Evolutionary conservation across 2,888 invertebrate genomes (phyloP), one percentile per base, ranked within the genome.

Genomic region (Rhagonycha lutea): DNA sequence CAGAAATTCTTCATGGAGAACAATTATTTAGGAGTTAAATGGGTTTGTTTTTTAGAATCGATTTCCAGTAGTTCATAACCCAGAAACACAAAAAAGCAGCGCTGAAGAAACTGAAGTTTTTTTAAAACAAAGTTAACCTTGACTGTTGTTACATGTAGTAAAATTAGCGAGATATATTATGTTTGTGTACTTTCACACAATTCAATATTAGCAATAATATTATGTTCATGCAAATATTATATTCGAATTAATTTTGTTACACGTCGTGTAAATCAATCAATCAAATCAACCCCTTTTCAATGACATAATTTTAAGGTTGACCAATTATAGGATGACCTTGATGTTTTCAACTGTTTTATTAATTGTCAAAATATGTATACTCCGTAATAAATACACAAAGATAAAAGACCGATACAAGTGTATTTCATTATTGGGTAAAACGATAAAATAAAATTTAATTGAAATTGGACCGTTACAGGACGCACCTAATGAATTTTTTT

Each of bases 301-400:
- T 76, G 72, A 68, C 68, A 74, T 67, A 72, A 76, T 76, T 72
- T 65, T 29, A 61, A 24, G 32, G 61, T 61, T 70, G 61, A 60
- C 74, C 74, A 73, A 76, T 76, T 76, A 73, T 65, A 63, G 61
- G 61, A 61, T 73, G 76, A 76, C 76, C 76, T 76, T 76, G 72
- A 76, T 76, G 69, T 72, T 65, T 68, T 18, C 28, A 63, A 72
- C 65, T 72, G 73, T 29, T 60, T 24, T 26, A 47, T 47, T 47
- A n/a, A 47, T 47, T 47, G 47, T 47, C 47, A 47, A 47, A 47
- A 47, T 47, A 47, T 47, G 47, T 47, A 14, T 26, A 29, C 67
- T 72, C 47, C 24, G 14, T 65, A 47, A 47, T 24, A 32, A 32
- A 69, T 47, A 47, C 47, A 47, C 47, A n/a, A 47, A 47, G 47